Evolutionary conservation across 2,888 invertebrate species (phyloP), one percentile per base, ranked within the genome.

Genomic region (Eledone cirrhosa): DNA sequence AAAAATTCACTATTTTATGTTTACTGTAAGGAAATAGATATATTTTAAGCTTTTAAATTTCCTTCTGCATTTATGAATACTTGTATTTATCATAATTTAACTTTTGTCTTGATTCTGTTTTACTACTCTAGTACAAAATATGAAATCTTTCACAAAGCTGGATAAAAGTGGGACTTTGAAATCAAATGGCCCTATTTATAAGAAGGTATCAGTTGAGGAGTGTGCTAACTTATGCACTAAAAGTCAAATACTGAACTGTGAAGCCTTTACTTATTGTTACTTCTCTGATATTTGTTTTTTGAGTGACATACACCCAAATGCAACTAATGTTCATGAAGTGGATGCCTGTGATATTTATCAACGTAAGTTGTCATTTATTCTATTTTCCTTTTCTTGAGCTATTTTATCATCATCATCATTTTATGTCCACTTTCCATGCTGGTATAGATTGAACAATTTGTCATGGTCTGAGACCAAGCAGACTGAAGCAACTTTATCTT

Each of bases 151-250:
- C n/a, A 72, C 22, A 1, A 33, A 33, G 22, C 24, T 41, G n/a
- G 13, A 14, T 22, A 24, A 22, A 33, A 24, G 72, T n/a, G 33
- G n/a, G n/a, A 41, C 13, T 41, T 7, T 41, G 72, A 72, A 72
- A 14, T n/a, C 31, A 19, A 41, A 31, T 22, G 22, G 0, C 2
- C 13, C 29, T 11, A 4, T 72, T 19, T n/a, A 86, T 1, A 76
- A 77, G 48, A 81, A 82, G 5, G 79, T 87, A 13, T 81, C 80
- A 2, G 82, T 85, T 11, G 81, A 82, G 14, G 83, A 86, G 78
- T 87, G 87, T 80, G 87, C 87, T 14, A 85, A 85, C 78, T 72
- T 85, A n/a, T 87, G 87, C 80, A 86, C 85, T 1, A 80, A 86
- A 22, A 82, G 83, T 76, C 83, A 84, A 77, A 76, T 81, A 7